Evolutionary conservation across 2,888 invertebrate genomes (phyloP).

Genomic region (Diarsia dahlii): DNA sequence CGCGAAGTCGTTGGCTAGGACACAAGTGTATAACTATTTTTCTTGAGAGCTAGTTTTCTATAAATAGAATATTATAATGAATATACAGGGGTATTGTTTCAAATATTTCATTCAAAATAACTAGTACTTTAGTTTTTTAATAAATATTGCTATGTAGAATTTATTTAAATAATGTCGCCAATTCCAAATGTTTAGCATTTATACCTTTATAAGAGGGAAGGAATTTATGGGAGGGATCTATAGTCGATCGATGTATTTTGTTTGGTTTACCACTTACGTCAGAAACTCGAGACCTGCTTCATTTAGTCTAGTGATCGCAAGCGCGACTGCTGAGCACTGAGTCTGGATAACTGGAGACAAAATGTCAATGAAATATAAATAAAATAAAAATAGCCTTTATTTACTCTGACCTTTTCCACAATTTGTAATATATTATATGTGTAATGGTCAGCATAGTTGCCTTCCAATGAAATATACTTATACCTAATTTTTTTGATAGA

Average conservation of each 20-base stretch:
- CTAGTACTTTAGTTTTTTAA: conserved; percentile 12
- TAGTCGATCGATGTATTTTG: neutral
- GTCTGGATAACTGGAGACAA: neutral
- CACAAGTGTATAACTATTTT: neutral
- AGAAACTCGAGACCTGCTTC: neutral
- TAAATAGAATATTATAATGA: conserved; percentile 7
- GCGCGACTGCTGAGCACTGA: too few relatives aligned
- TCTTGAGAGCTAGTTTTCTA: neutral
- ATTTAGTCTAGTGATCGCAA: too few relatives aligned
- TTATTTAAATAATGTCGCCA: conserved; percentile 17
- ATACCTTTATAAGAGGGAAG: conserved; percentile 11
- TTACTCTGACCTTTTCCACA: too few relatives aligned
- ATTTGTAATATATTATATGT: conserved; percentile 61
- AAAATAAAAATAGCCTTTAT: too few relatives aligned
- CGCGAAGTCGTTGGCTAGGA: neutral
- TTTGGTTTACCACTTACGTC: neutral
- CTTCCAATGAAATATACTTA: conserved; percentile 79
- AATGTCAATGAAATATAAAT: too few relatives aligned
- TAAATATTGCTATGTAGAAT: conserved; percentile 16
- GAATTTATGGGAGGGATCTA: neutral
- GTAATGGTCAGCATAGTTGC: conserved; percentile 91
- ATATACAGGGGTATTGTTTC: conserved; percentile 32
- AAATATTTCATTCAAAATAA: neutral
- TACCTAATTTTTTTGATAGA: neutral
- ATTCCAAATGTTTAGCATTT: conserved; percentile 51